Conservation (phyloP, 2,888 invertebrate species). For the Allophyes oxyacanthae region DNA sequence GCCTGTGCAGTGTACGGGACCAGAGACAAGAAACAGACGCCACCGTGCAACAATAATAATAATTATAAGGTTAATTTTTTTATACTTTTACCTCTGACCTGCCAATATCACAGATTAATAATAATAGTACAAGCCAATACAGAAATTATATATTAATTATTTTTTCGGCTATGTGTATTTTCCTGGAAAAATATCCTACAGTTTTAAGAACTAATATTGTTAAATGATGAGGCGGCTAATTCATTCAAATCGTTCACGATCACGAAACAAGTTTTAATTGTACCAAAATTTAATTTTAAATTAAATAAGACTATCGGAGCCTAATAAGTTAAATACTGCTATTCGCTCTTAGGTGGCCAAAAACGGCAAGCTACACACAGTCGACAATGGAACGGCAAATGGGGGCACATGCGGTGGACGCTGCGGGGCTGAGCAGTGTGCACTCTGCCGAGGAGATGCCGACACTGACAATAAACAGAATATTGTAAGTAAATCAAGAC, state of each 20-base stretch:
- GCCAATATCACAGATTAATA: too few relatives aligned
- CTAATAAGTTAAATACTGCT: too few relatives aligned
- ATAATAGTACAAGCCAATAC: too few relatives aligned
- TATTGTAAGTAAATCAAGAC: slow-evolving; percentile 73
- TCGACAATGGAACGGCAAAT: slow-evolving; percentile 67
- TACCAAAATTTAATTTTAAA: too few relatives aligned
- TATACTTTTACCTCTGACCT: background rate
- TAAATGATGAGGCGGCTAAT: too few relatives aligned
- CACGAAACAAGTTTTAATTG: too few relatives aligned
- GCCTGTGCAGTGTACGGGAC: slow-evolving; percentile 81
- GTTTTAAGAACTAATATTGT: too few relatives aligned
- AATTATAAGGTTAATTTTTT: slow-evolving; percentile 81
- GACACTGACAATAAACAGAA: slow-evolving; percentile 87
- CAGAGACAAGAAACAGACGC: slow-evolving; percentile 78
- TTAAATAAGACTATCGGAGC: too few relatives aligned
- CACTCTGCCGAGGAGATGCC: slow-evolving; percentile 81
- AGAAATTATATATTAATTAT: too few relatives aligned
- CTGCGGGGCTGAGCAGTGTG: slow-evolving; percentile 84
- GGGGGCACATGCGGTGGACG: slow-evolving; percentile 77
- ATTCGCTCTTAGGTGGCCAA: slow-evolving; percentile 75
- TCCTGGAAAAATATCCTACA: too few relatives aligned
- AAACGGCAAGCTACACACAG: slow-evolving; percentile 77
- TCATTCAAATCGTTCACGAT: too few relatives aligned
- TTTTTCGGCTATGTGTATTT: too few relatives aligned
- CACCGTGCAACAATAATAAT: slow-evolving; percentile 81